These are phyloP conservation scores for Pachliopta kotzebuea DNA, from an alignment of 2,888 invertebrate species.

Conservation along the genomic window DNA sequence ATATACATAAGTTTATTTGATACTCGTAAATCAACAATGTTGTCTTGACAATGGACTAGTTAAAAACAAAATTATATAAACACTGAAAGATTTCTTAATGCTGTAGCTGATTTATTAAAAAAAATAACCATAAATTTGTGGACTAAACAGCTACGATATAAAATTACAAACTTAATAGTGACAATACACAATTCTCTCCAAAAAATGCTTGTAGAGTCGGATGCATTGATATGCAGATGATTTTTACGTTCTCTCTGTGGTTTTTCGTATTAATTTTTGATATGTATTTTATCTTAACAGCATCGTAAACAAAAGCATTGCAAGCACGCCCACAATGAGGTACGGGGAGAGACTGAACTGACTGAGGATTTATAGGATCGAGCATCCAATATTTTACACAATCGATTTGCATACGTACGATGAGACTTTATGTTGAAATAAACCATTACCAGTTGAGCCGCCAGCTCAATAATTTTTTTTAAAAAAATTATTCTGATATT, in stretches of 20 bases:
- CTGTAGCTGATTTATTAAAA: neutral
- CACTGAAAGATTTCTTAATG: neutral
- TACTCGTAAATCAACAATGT: neutral
- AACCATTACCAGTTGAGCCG: constrained; percentile 10
- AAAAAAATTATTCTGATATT: neutral
- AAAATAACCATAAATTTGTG: neutral
- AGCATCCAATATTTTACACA: constrained; percentile 19
- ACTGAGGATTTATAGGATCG: constrained; percentile 20
- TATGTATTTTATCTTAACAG: constrained; percentile 5
- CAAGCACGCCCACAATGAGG: constrained; percentile 17
- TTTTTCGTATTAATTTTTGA: constrained; percentile 11
- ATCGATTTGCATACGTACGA: constrained; percentile 27
- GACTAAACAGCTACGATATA: neutral
- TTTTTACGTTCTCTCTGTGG: neutral
- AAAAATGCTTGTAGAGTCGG: neutral
- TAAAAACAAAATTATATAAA: too few relatives aligned
- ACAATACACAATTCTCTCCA: neutral
- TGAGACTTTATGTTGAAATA: constrained; percentile 8
- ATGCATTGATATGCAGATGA: neutral
- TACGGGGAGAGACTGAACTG: constrained; percentile 11
- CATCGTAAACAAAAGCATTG: constrained; percentile 23
- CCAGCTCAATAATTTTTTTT: neutral
- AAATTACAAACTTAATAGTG: neutral
- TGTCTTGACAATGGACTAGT: neutral
- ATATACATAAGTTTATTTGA: neutral